Evolutionary conservation across 2,888 invertebrate genomes (phyloP).

Genomic region (Mamestra brassicae): DNA sequence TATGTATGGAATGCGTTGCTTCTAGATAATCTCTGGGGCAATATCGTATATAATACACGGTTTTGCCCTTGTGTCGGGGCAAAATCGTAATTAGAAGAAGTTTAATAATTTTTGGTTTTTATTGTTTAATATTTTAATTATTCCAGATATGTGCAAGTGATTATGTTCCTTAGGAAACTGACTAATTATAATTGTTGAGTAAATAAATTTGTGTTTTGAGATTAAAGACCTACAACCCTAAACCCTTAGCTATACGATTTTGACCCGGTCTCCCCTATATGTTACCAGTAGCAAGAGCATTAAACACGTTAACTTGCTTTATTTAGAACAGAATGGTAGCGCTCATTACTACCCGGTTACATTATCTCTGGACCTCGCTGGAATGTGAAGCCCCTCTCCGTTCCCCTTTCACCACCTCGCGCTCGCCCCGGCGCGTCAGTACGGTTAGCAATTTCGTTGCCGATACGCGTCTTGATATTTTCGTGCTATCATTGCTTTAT

Average conservation of each 20-base stretch:
- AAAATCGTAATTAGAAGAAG: not conserved
- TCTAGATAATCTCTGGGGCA: not conserved
- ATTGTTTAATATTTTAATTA: not conserved
- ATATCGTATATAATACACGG: not conserved
- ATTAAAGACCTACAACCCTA: not conserved
- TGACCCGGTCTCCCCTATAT: too few species aligned
- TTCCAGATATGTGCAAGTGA: not conserved
- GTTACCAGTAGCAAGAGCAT: too few species aligned
- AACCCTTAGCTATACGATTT: not conserved
- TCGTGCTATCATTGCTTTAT: too few species aligned
- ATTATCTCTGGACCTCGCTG: too few species aligned
- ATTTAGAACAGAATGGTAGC: too few species aligned
- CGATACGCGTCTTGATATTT: too few species aligned
- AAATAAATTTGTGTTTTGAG: not conserved
- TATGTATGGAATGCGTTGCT: conserved; percentile 1
- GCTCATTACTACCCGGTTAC: too few species aligned
- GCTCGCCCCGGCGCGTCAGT: too few species aligned
- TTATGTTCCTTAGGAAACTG: not conserved
- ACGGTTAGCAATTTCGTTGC: too few species aligned
- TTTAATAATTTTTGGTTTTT: not conserved
- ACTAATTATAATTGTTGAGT: not conserved
- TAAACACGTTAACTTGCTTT: too few species aligned
- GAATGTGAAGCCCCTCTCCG: too few species aligned
- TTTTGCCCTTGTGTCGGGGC: not conserved
- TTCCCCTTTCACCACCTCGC: too few species aligned